These are phyloP conservation scores for Lasioglossum pauxillum DNA, from an alignment of 2,888 invertebrate genomes.

Conservation along the genomic window DNA sequence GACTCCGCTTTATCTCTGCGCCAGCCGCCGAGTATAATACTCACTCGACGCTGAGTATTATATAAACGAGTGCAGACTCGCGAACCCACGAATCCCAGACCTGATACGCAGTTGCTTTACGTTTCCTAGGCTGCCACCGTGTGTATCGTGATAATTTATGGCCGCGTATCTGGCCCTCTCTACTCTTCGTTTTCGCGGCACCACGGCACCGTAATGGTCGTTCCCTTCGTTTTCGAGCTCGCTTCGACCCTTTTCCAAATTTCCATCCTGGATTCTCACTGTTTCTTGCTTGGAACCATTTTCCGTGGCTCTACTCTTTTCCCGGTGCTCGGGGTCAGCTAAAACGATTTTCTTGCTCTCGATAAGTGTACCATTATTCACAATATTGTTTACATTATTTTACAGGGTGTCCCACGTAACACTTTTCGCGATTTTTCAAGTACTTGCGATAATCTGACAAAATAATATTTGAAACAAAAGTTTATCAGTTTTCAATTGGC, in stretches of 20 bases:
- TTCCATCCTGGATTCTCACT: not conserved
- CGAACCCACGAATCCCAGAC: conserved; percentile 47
- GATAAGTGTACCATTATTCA: too few species aligned
- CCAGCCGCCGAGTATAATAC: conserved; percentile 70
- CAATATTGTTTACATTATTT: too few species aligned
- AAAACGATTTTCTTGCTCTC: too few species aligned
- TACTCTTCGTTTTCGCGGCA: conserved; percentile 29
- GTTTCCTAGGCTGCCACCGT: conserved; percentile 5
- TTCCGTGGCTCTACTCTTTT: not conserved
- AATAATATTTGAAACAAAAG: too few species aligned
- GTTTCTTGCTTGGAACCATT: not conserved
- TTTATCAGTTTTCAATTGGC: too few species aligned
- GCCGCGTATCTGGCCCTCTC: conserved; percentile 8
- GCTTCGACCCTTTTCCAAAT: not conserved
- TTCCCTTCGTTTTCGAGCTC: conserved; percentile 7
- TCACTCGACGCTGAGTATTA: conserved; percentile 62
- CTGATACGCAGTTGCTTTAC: conserved; percentile 36
- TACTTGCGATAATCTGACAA: too few species aligned
- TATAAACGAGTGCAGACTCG: conserved; percentile 59
- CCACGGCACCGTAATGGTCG: conserved; percentile 13
- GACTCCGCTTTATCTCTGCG: conserved; percentile 73
- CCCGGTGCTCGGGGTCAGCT: too few species aligned
- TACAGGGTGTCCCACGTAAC: too few species aligned
- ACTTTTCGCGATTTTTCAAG: too few species aligned
- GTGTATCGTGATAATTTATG: conserved; percentile 36